Percentiles rank a stretch among this genome's conserved stretches.
phyloP scores from a whole-genome alignment of 2,888 invertebrate genomes.

The Sinhomidia bicolor region DNA sequence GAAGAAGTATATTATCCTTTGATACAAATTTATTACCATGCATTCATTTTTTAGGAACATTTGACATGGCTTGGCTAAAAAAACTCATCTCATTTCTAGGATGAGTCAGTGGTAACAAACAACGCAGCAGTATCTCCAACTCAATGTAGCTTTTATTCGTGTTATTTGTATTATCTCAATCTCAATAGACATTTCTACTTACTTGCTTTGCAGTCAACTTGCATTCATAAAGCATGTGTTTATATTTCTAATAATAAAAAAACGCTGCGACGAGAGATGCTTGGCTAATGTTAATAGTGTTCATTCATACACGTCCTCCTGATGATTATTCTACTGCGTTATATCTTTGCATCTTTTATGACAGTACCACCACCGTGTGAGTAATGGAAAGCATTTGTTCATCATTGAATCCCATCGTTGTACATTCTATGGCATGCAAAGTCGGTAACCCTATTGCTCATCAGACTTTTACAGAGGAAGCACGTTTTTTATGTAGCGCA shows the following conservation, averaged over 20 bases:
- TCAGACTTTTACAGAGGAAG: conserved; percentile 53
- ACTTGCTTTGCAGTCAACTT: background rate
- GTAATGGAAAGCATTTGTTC: background rate
- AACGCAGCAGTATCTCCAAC: too few species aligned
- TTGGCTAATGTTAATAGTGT: background rate
- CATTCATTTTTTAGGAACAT: too few species aligned
- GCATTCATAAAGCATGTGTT: background rate
- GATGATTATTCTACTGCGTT: background rate
- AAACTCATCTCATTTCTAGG: too few species aligned
- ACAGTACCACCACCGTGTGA: background rate
- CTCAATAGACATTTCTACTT: too few species aligned
- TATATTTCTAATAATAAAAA: background rate
- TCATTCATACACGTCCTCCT: background rate
- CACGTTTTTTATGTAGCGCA: conserved; percentile 31
- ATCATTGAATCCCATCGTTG: too few species aligned
- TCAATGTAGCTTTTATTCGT: too few species aligned
- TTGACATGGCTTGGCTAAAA: too few species aligned
- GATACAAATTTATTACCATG: too few species aligned
- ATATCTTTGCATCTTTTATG: background rate
- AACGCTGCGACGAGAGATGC: background rate
- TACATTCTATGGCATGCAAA: background rate
- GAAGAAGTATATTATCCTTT: too few species aligned
- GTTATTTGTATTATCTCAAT: too few species aligned
- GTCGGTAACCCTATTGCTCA: conserved; percentile 33
- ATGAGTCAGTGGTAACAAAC: too few species aligned